Base-by-base conservation (phyloP, 2,888 invertebrate genomes). In the Monochamus alternatus region DNA sequence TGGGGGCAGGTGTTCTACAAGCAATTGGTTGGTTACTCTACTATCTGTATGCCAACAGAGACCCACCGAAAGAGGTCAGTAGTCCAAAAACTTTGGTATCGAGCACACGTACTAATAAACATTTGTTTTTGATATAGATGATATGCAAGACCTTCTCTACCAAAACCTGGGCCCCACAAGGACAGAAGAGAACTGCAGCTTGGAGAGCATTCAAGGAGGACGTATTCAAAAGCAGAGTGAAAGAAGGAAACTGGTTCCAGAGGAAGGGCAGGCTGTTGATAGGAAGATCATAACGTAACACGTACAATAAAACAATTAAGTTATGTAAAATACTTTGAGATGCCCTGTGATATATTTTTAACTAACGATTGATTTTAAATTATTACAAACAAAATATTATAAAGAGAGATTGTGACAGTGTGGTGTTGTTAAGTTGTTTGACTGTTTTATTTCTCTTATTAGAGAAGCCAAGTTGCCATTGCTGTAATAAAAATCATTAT, bases 151-250 rank as follows among this genome's bases (percentile, higher is more conserved):
- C 91, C 0, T 90, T 92, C 84, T 86, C 89, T 59, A 89, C 91
- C 74, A 84, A 87, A 12, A 88, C 91, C 5, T 94, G 94, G 94
- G 94, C 94, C 0, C 94, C 94, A 0, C 87, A 88, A 8, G 91
- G 92, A 75, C 87, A 89, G 0, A 88, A 90, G 51, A 89, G 87
- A 0, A 89, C 89, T 47, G 90, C 90, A 38, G 91, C 91, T 77
- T 94, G 94, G 94, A 85, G 86, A 0, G 88, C 90, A 10, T 93
- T 91, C 84, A 91, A 92, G 74, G 87, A 82, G 38, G 78, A 83
- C 47, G 43, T 64, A 1, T 51, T 75, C 31, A 73, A 14, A 0
- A 58, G 59, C 22, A 65, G 66, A 44, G 30, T n/a, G 92, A 0
- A 65, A 94, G 9, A 87, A 95, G 65, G 94, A 94, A 0, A 96